Conservation (phyloP, 53 echinoderm and acorn worm species). For the Echinarachnius parma region DNA sequence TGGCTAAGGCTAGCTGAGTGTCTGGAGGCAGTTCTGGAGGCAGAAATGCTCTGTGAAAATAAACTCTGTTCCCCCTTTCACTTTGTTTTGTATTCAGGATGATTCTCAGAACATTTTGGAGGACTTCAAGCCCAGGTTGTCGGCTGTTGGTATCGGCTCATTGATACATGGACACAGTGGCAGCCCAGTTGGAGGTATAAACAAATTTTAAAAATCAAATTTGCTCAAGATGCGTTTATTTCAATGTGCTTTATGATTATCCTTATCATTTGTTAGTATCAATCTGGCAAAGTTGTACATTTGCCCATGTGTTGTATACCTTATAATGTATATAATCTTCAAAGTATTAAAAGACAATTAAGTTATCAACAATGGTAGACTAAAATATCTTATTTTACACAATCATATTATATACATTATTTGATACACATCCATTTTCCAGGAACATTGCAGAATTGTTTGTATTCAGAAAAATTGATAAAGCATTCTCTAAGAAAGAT, state of each 20-base stretch:
- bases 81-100: constrained; percentile 1
- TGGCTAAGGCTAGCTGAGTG: too few species aligned
- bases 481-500: too few species aligned
- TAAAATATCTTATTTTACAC: not conserved
- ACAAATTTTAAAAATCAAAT: not conserved
- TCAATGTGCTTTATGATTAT: too few species aligned
- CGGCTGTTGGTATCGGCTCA: not conserved
- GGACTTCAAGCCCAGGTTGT: constrained; percentile 8
- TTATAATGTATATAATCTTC: too few species aligned
- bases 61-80: not conserved
- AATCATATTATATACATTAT: not conserved
- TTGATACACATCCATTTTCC: too few species aligned
- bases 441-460: too few species aligned
- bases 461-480: too few species aligned
- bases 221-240: too few species aligned
- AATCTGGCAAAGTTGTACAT: too few species aligned
- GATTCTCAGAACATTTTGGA: not conserved
- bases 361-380: not conserved
- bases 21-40: not conserved
- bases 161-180: constrained; percentile 23
- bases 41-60: not conserved
- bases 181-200: constrained; percentile 33
- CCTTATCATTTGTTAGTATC: too few species aligned
- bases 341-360: too few species aligned
- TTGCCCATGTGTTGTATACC: too few species aligned